These are phyloP conservation scores for Brassicogethes aeneus DNA, from an alignment of 2,888 invertebrate species.

Conservation along the genomic window DNA sequence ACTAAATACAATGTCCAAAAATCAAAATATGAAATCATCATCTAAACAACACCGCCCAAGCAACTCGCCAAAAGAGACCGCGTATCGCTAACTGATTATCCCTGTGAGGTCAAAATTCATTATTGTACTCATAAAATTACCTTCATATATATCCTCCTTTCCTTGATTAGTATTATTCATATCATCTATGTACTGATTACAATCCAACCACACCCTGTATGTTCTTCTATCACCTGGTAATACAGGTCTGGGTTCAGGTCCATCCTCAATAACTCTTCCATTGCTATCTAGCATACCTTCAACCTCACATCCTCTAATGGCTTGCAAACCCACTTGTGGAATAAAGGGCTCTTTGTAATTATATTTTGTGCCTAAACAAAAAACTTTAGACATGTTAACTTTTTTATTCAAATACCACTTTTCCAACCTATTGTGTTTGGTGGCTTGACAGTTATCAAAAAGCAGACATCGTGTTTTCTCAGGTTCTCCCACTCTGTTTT, in stretches of 20 bases:
- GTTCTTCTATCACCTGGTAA: slow-evolving; percentile 84
- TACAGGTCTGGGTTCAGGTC: slow-evolving; percentile 80
- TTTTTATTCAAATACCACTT: background rate
- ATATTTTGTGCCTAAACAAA: slow-evolving; percentile 59
- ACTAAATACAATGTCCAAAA: too few species aligned
- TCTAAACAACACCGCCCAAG: too few species aligned
- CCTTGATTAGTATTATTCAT: slow-evolving; percentile 77
- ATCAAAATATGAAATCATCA: too few species aligned
- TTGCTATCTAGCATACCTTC: slow-evolving; percentile 96
- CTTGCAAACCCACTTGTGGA: slow-evolving; percentile 84
- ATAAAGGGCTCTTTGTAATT: slow-evolving; percentile 78
- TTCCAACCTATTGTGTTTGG: slow-evolving; percentile 63
- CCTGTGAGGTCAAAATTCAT: background rate
- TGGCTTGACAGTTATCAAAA: slow-evolving; percentile 86
- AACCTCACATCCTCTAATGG: slow-evolving; percentile 94
- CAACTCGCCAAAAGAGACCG: too few species aligned
- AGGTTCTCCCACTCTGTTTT: slow-evolving; percentile 96
- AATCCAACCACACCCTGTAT: slow-evolving; percentile 89
- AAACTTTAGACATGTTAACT: background rate
- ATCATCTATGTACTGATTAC: slow-evolving; percentile 93
- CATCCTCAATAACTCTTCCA: slow-evolving; percentile 94
- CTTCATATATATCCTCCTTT: slow-evolving; percentile 55
- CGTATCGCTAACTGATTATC: too few species aligned
- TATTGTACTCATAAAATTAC: slow-evolving; percentile 8
- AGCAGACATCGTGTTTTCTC: slow-evolving; percentile 96